Percentiles rank a stretch among this genome's conserved stretches.
These are phyloP conservation scores for Xenentodon cancila DNA, from an alignment of 2,797 vertebrate species.

Conservation along the genomic window DNA sequence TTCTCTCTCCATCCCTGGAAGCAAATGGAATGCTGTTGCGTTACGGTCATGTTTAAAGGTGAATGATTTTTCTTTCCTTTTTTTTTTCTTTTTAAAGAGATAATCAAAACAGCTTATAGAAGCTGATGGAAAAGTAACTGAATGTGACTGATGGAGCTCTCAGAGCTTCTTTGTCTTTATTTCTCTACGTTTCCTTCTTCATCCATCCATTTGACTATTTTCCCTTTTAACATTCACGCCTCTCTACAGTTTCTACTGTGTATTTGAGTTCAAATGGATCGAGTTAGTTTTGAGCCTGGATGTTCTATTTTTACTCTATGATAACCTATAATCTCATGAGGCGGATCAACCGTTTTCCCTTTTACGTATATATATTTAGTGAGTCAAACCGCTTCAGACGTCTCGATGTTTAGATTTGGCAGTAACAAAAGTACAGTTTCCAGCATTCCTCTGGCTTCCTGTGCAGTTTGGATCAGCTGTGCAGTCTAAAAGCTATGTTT, in stretches of 20 bases:
- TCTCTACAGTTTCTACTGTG: neutral
- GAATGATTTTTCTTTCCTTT: neutral
- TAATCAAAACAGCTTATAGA: constrained; percentile 24
- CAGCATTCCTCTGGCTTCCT: constrained; percentile 72
- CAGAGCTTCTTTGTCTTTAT: constrained; percentile 1
- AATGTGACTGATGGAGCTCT: neutral
- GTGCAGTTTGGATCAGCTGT: constrained; percentile 27
- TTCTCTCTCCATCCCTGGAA: constrained; percentile 35
- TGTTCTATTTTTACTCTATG: constrained; percentile 46
- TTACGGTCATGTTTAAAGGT: constrained; percentile 4
- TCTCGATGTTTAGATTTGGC: constrained; percentile 66
- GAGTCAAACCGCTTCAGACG: constrained; percentile 68
- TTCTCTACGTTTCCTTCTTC: neutral
- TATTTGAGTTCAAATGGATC: constrained; percentile 20
- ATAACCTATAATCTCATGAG: constrained; percentile 79
- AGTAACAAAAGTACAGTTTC: constrained; percentile 64
- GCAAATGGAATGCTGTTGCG: constrained; percentile 51
- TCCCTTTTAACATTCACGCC: neutral
- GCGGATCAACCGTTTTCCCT: constrained; percentile 66
- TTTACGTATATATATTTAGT: constrained; percentile 79
- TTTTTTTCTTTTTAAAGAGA: constrained; percentile 8
- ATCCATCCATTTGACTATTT: neutral
- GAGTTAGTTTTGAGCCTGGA: constrained; percentile 50
- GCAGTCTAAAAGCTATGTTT: too few species aligned
- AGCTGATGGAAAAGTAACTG: neutral